Evolutionary conservation across 2,888 invertebrate genomes (phyloP).

Genomic region (Ochropleura leucogaster): DNA sequence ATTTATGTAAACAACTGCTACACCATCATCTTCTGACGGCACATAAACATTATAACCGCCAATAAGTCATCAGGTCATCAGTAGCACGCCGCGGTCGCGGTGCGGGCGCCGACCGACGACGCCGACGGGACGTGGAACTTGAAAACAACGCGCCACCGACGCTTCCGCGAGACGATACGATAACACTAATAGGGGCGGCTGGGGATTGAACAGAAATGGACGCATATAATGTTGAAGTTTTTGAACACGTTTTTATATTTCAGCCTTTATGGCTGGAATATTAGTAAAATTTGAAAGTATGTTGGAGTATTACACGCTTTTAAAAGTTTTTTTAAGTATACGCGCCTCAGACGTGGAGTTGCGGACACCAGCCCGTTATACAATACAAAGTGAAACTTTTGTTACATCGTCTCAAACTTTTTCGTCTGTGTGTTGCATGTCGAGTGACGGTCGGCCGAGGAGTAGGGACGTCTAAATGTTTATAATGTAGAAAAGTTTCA

Average conservation of each 20-base stretch:
- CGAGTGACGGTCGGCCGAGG: no score
- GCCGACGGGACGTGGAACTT: constrained; percentile 16
- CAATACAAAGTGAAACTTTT: no score
- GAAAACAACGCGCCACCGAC: constrained; percentile 39
- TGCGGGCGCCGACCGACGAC: neutral
- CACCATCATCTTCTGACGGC: constrained; percentile 2
- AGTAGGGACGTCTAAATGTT: no score
- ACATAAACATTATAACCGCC: constrained; percentile 19
- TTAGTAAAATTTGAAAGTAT: neutral
- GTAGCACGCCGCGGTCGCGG: constrained; percentile 1
- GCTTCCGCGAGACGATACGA: constrained; percentile 22
- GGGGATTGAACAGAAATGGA: neutral
- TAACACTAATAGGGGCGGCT: constrained; percentile 16
- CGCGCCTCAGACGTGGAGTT: no score
- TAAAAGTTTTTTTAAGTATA: no score
- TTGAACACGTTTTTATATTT: neutral
- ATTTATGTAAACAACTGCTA: constrained; percentile 16
- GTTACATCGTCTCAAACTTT: no score
- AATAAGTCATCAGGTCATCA: constrained; percentile 33
- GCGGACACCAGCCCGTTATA: no score
- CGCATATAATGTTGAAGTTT: no score
- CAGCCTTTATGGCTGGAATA: no score
- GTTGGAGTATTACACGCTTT: no score
- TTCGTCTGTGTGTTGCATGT: no score
- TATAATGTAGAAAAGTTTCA: no score